These are phyloP conservation scores for Drosophila seguyi DNA, from an alignment of 1,140 invertebrate species.

Conservation along the genomic window DNA sequence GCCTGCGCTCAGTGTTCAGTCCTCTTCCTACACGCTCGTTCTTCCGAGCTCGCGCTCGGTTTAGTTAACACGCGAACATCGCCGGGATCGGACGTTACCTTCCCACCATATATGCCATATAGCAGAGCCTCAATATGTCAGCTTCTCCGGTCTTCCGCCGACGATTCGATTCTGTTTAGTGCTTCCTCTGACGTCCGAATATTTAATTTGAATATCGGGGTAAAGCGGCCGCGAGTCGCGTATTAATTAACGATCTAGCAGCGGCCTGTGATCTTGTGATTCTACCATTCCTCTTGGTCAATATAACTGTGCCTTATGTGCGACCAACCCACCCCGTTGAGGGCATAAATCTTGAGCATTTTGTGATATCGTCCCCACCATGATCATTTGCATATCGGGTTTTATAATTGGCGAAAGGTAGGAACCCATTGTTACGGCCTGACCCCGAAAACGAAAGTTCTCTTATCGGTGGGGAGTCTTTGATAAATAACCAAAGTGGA, in stretches of 20 bases:
- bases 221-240: conserved; percentile 28
- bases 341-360: conserved; percentile 34
- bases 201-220: conserved; percentile 63
- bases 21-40: conserved; percentile 26
- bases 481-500: conserved; percentile 4
- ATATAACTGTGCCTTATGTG: conserved; percentile 58
- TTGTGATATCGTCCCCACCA: conserved; percentile 66
- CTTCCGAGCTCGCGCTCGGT: conserved; percentile 54
- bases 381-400: conserved; percentile 89
- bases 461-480: conserved; percentile 9
- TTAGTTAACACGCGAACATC: conserved; percentile 77
- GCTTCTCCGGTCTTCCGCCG: conserved; percentile 21
- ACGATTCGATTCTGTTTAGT: conserved; percentile 18
- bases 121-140: conserved; percentile 3
- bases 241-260: conserved; percentile 37
- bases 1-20: conserved; percentile 43
- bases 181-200: conserved; percentile 57
- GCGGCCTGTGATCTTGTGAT: conserved; percentile 51
- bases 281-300: conserved; percentile 19
- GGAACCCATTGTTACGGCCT: conserved; percentile 30
- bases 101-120: conserved; percentile 11
- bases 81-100: conserved; percentile 63
- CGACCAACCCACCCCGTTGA: conserved; percentile 11
- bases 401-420: conserved; percentile 89
- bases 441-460: conserved; percentile 64